Evolutionary conservation across 2,888 invertebrate species (phyloP), one percentile per base, ranked within the genome.

Genomic region (Hyposoter didymator): DNA sequence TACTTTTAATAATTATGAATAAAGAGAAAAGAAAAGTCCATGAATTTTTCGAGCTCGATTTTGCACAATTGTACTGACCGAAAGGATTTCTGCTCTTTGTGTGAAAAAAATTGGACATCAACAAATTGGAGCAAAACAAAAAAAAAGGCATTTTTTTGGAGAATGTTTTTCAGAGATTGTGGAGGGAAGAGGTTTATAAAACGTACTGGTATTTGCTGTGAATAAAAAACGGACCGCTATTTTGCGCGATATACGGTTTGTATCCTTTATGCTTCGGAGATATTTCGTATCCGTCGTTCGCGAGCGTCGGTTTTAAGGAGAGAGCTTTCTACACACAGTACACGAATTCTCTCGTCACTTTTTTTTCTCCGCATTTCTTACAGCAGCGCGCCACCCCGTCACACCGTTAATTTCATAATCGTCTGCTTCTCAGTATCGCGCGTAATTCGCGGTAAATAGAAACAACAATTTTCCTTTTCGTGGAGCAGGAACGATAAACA

Each of bases 361-460:
- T 72, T 55, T 74, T 74, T 59, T 19, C 43, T 78, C 72, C 52
- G 47, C 62, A 66, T 73, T 45, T 66, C 72, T 39, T 47, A n/a
- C 32, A 49, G 59, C n/a, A n/a, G n/a, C n/a, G n/a, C 35, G 35
- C 17, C 59, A 28, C 59, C 28, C 59, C 28, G 59, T 66, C 59
- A 47, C 14, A 43, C 28, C 19, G 1, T 32, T 52, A 52, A 45
- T 76, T 55, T 55, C 66, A 28, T 59, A 59, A 59, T 59, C 8
- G 28, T 59, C 22, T 0, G n/a, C n/a, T n/a, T 2, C 22, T 0
- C 8, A 59, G 59, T 4, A 19, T 1, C 28, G 4, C 28, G 4
- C 28, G 28, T 59, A 28, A 5, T 59, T 14, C 28, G 28, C 22
- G 28, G 6, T 28, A 22, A 28, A 59, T 28, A 28, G 28, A 59